Evolutionary conservation across 2,888 invertebrate genomes (phyloP).

Genomic region (Euzophera pinguis): DNA sequence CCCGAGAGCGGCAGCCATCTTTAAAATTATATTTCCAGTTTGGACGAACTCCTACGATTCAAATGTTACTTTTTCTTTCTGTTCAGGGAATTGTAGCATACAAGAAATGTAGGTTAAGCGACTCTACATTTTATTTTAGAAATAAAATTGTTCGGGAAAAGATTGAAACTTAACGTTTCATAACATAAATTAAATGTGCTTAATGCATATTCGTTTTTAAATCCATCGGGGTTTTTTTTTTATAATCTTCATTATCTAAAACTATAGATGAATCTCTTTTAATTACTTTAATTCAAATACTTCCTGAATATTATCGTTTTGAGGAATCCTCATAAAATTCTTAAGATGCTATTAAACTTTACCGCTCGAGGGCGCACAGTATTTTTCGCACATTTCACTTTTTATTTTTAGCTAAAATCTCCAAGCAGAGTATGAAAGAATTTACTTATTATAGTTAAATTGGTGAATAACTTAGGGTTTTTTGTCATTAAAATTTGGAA

Average conservation of each 20-base stretch:
- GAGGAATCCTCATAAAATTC: constrained; percentile 4
- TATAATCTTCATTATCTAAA: too few relatives aligned
- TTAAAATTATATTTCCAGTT: constrained; percentile 79
- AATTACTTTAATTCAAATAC: neutral
- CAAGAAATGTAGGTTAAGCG: constrained; percentile 29
- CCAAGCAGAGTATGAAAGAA: neutral
- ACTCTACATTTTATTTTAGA: neutral
- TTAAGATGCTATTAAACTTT: constrained; percentile 5
- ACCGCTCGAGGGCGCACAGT: neutral
- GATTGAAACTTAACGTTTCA: too few relatives aligned
- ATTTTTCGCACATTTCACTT: constrained; percentile 16
- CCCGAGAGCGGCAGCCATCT: constrained; percentile 71
- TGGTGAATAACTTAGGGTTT: too few relatives aligned
- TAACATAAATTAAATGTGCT: too few relatives aligned
- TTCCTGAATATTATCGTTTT: neutral
- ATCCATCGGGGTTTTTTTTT: too few relatives aligned
- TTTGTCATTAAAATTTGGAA: too few relatives aligned
- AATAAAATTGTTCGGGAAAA: neutral
- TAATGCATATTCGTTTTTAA: too few relatives aligned
- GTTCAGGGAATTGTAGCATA: constrained; percentile 41
- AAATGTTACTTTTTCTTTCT: constrained; percentile 52
- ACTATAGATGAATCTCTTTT: neutral
- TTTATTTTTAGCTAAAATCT: neutral
- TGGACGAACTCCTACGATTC: constrained; percentile 66
- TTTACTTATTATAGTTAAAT: too few relatives aligned